phyloP scores from a whole-genome alignment of 2,888 invertebrate species.

The Mantis religiosa region DNA sequence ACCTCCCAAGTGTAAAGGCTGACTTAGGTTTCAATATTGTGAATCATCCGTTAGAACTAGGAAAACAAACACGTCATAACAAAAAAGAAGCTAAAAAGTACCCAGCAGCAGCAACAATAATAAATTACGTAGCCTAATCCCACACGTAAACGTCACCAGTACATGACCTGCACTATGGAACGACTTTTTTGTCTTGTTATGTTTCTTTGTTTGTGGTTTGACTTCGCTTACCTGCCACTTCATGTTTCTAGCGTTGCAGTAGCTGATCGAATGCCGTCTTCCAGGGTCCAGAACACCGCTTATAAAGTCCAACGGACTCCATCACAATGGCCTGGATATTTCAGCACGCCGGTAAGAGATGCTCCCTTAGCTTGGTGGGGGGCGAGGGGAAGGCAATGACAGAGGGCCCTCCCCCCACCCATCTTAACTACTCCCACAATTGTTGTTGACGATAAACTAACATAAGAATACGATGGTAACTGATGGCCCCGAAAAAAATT shows the following conservation, averaged over 20 bases:
- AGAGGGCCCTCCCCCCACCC: neutral
- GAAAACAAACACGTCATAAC: neutral
- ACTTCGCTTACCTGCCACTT: slow-evolving; percentile 16
- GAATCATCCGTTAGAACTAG: neutral
- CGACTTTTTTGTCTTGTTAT: neutral
- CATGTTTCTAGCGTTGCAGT: slow-evolving; percentile 20
- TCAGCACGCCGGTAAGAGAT: neutral
- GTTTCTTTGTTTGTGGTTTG: neutral
- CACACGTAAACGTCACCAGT: neutral
- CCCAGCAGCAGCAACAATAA: neutral
- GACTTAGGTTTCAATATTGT: neutral
- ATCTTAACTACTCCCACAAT: neutral
- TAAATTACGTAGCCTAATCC: neutral
- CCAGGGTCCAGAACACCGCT: neutral
- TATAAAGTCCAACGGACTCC: slow-evolving; percentile 1
- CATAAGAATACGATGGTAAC: neutral
- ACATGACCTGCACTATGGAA: neutral
- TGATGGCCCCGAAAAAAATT: neutral
- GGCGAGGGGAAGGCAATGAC: neutral
- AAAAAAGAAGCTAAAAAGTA: neutral
- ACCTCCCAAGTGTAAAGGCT: too few species aligned
- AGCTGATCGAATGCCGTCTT: slow-evolving; percentile 2
- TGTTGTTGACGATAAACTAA: neutral
- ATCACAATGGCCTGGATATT: slow-evolving; percentile 20
- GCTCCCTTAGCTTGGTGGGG: neutral